Base-by-base conservation (phyloP, 2,888 invertebrate species). In the Notodonta dromedarius region DNA sequence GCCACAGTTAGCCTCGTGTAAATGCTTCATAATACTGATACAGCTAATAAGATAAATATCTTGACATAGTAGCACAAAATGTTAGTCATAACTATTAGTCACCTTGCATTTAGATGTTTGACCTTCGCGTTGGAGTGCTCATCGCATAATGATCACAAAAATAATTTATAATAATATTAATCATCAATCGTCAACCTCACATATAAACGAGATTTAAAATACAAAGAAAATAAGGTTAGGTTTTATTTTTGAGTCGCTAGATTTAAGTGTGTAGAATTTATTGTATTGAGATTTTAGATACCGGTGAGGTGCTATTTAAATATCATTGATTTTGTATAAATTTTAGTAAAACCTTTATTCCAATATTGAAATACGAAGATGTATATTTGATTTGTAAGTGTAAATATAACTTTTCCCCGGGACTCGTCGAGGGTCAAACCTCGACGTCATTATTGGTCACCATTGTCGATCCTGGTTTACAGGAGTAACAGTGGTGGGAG, bases 361-460 rank as follows among this genome's bases (percentile, higher is more conserved):
- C 51, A 64, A 58, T 42, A 61, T 59, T 67, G 59, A 69, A 66
- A 70, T 60, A 67, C 56, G 61, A 74, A 54, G 65, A 67, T 76
- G 69, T 75, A 71, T 71, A 74, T 77, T 69, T 70, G 63, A 69
- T 69, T 69, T 59, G 56, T 60, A 63, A 63, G 65, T 73, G 69
- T 70, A 75, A 77, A 71, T 73, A 70, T 66, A 62, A 24, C 24
- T 24, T 24, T 24, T 2, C 24, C 24, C 24, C 24, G 24, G 24
- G 24, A 24, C 24, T 24, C 24, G 1, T 24, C 24, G 24, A 24
- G 24, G 24, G 24, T 24, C 24, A 24, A 24, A 24, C 24, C 24
- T 24, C 24, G 24, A 24, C 24, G 24, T 24, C 24, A 24, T 24
- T 24, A 24, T 24, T 24, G 24, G 24, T 24, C 24, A 24, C 24